These are phyloP conservation scores for Tamandua tetradactyla DNA, from an alignment of 2,797 vertebrate genomes.

Conservation along the genomic window DNA sequence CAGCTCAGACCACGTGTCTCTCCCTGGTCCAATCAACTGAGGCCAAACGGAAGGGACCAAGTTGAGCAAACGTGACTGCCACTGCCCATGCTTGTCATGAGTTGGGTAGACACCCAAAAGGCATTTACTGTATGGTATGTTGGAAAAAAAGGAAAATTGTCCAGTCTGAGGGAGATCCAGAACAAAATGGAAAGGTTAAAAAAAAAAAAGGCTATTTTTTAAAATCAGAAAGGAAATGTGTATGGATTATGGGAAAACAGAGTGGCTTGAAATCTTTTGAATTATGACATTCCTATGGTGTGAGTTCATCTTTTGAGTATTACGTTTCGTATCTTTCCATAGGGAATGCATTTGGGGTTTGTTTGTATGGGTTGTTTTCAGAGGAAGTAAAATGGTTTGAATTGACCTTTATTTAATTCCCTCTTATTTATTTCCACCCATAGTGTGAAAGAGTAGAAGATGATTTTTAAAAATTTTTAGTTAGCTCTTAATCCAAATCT, in stretches of 20 bases:
- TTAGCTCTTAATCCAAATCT: conserved; percentile 9
- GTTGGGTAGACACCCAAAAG: not conserved
- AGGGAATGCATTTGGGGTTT: not conserved
- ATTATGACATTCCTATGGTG: not conserved
- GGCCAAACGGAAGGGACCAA: not conserved
- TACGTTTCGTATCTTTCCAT: conserved; percentile 5
- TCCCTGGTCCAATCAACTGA: not conserved
- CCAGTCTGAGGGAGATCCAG: not conserved
- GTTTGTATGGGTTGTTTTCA: not conserved
- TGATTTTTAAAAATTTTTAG: not conserved
- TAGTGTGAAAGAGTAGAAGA: not conserved
- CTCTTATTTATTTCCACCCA: not conserved
- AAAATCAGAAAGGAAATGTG: not conserved
- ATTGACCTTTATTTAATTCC: not conserved
- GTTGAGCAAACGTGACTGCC: not conserved
- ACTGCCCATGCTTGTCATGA: not conserved
- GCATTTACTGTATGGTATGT: not conserved
- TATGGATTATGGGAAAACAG: not conserved
- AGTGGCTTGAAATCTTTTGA: not conserved
- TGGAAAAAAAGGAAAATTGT: not conserved
- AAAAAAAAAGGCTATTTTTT: not conserved
- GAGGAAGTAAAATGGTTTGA: conserved; percentile 27
- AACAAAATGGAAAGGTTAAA: not conserved
- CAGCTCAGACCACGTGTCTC: not conserved
- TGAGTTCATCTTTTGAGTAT: not conserved